phyloP scores from a whole-genome alignment of 1,140 invertebrate species.

The Zaprionus taronus region DNA sequence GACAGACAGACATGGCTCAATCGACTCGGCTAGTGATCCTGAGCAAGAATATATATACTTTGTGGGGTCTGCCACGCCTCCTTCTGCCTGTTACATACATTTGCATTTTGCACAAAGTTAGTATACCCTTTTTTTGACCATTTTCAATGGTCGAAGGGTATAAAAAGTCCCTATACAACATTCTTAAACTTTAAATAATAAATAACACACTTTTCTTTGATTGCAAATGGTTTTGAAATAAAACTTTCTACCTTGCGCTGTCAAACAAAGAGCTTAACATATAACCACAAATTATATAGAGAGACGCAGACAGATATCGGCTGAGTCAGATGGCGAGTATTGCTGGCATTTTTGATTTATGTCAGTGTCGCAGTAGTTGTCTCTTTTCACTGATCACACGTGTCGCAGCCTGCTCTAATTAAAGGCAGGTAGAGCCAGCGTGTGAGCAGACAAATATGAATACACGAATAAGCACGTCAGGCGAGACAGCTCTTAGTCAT shows the following conservation, averaged over 20 bases:
- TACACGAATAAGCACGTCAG: conserved; percentile 29
- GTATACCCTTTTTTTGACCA: no score
- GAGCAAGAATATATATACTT: no score
- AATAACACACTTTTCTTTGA: not conserved
- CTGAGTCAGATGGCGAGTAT: conserved; percentile 24
- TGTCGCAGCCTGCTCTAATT: conserved; percentile 62
- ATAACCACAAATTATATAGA: conserved; percentile 16
- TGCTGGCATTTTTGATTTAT: conserved; percentile 44
- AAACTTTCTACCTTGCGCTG: not conserved
- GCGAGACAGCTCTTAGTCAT: conserved; percentile 56
- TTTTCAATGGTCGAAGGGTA: no score
- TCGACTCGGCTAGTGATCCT: no score
- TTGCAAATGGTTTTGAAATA: not conserved
- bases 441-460: not conserved
- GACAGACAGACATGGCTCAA: no score
- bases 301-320: not conserved
- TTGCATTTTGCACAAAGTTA: no score
- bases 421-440: conserved; percentile 36
- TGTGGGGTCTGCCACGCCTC: no score
- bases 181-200: not conserved
- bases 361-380: conserved; percentile 24
- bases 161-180: not conserved
- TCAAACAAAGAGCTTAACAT: conserved; percentile 16
- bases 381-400: conserved; percentile 44
- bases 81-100: no score